Evolutionary conservation across 1,140 invertebrate species (phyloP).

Genomic region (Metaphire vulgaris): DNA sequence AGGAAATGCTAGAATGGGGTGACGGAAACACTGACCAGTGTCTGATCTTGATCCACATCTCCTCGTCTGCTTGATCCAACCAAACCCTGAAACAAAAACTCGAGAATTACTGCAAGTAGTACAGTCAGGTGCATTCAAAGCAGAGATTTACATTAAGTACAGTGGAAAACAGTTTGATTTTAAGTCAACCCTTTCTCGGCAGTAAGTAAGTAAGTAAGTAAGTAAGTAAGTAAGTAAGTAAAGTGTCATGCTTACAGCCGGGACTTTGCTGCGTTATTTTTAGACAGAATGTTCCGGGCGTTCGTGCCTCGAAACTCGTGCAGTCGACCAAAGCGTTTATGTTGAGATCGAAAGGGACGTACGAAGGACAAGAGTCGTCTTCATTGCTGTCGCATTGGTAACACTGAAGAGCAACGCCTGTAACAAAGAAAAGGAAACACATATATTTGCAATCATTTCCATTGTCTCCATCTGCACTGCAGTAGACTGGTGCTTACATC

Average conservation of each 20-base stretch:
- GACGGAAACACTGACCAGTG: slow-evolving; percentile 38
- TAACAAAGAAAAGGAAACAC: too few species aligned
- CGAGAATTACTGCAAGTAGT: too few species aligned
- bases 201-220: not conserved
- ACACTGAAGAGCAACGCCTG: slow-evolving; percentile 48
- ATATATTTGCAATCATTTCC: too few species aligned
- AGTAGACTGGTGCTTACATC: too few species aligned
- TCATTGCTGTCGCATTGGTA: slow-evolving; percentile 54
- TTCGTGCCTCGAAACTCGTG: slow-evolving; percentile 49
- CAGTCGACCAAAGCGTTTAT: slow-evolving; percentile 51
- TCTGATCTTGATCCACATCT: slow-evolving; percentile 49
- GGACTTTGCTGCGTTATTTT: slow-evolving; percentile 51
- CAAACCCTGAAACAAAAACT: slow-evolving; percentile 40
- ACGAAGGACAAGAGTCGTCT: slow-evolving; percentile 48
- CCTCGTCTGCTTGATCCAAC: slow-evolving; percentile 51
- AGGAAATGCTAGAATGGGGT: too few species aligned
- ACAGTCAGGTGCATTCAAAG: too few species aligned
- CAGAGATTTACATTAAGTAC: not conserved
- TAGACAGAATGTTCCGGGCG: slow-evolving; percentile 51
- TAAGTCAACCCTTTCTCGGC: not conserved
- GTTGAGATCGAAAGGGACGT: slow-evolving; percentile 43
- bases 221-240: not conserved
- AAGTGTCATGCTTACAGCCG: slow-evolving; percentile 44
- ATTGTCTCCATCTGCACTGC: too few species aligned
- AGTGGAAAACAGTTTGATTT: not conserved